A percentile compares a stretch with the other conserved stretches of the same genome.
phyloP scores from a whole-genome alignment of 2,888 invertebrate species.

The Aromia moschata region DNA sequence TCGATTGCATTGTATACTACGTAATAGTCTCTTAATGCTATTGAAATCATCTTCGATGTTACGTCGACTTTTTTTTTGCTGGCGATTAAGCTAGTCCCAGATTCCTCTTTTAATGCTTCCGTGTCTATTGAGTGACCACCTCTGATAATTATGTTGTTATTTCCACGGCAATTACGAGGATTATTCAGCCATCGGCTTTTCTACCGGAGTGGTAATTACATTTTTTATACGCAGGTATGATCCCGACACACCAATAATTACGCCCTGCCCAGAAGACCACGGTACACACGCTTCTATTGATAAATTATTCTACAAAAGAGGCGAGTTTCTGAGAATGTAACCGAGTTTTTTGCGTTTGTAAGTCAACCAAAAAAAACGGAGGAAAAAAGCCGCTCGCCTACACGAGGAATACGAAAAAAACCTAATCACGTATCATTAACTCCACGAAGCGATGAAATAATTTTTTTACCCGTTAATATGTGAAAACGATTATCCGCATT shows the following conservation, averaged over 20 bases:
- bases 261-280: background rate
- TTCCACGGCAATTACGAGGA: conserved; percentile 14
- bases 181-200: conserved; percentile 12
- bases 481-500: too few species aligned
- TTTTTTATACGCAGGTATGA: conserved; percentile 8
- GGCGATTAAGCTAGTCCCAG: too few species aligned
- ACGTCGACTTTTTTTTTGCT: too few species aligned
- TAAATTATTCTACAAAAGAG: background rate
- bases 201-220: conserved; percentile 3
- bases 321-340: background rate
- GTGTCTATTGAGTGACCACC: background rate
- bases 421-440: background rate
- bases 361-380: background rate
- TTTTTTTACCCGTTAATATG: too few species aligned
- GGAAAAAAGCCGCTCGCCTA: background rate
- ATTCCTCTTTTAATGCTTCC: too few species aligned
- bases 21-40: too few species aligned
- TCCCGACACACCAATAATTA: background rate
- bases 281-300: background rate
- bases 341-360: background rate
- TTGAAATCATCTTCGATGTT: too few species aligned
- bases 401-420: background rate
- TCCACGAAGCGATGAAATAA: too few species aligned
- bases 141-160: conserved; percentile 6
- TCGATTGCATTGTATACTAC: too few species aligned